phyloP scores from a whole-genome alignment of 2,797 vertebrate genomes.

The Lates japonicus region DNA sequence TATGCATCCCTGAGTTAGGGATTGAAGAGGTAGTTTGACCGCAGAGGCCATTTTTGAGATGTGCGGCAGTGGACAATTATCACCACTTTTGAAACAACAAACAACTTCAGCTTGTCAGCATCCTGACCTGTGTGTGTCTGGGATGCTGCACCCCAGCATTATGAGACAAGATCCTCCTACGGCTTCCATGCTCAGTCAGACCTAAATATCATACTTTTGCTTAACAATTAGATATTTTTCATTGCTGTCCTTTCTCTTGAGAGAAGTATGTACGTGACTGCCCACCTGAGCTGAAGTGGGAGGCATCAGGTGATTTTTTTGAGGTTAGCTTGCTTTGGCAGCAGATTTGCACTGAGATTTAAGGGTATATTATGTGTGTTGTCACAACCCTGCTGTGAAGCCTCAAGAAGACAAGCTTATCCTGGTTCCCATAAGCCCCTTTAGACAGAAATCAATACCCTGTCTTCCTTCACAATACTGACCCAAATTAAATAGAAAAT shows the following conservation, averaged over 20 bases:
- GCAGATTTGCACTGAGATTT: constrained; percentile 69
- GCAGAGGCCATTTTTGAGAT: constrained; percentile 64
- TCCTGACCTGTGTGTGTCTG: constrained; percentile 71
- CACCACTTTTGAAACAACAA: constrained; percentile 82
- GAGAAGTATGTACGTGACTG: constrained; percentile 46
- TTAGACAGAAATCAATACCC: constrained; percentile 84
- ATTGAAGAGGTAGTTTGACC: constrained; percentile 71
- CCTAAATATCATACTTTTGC: constrained; percentile 59
- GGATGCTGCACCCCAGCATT: constrained; percentile 48
- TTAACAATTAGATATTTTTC: constrained; percentile 63
- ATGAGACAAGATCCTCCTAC: constrained; percentile 72
- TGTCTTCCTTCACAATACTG: constrained; percentile 81
- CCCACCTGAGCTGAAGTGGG: constrained; percentile 59
- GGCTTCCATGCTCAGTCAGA: constrained; percentile 51
- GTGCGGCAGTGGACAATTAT: constrained; percentile 68
- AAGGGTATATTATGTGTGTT: constrained; percentile 62
- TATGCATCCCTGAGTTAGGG: constrained; percentile 57
- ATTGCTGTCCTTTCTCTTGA: constrained; percentile 34
- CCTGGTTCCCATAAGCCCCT: constrained; percentile 75
- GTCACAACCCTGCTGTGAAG: constrained; percentile 75
- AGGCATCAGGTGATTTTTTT: constrained; percentile 49
- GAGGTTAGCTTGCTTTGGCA: constrained; percentile 60
- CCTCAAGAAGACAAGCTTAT: constrained; percentile 76
- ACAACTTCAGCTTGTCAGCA: constrained; percentile 77
- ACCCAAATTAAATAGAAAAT: constrained; percentile 87